These are phyloP conservation scores for Edolisoma coerulescens DNA, from an alignment of 2,113 vertebrate species.

Conservation along the genomic window DNA sequence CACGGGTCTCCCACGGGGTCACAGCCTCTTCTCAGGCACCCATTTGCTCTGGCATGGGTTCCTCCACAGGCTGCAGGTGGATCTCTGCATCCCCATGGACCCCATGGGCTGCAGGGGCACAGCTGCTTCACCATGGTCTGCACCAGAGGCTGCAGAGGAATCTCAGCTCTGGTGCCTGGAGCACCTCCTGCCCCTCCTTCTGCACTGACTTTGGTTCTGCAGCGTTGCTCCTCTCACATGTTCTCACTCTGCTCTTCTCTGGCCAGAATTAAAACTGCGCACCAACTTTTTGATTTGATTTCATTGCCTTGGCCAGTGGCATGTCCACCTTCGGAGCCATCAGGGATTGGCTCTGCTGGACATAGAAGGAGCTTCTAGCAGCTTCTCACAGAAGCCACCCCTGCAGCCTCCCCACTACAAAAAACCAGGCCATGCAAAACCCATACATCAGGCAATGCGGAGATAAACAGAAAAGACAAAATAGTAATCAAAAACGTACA, in stretches of 20 bases:
- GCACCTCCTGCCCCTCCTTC: not conserved
- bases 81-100: not conserved
- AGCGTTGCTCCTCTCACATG: no score
- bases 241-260: not conserved
- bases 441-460: not conserved
- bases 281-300: not conserved
- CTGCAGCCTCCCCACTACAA: rapidly evolving
- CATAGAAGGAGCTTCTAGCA: not conserved
- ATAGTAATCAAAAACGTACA: not conserved
- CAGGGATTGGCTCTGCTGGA: not conserved
- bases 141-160: not conserved
- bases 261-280: not conserved
- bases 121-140: not conserved
- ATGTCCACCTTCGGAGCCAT: not conserved
- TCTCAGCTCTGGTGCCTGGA: not conserved
- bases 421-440: not conserved
- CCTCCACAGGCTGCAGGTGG: not conserved
- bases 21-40: not conserved
- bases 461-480: not conserved
- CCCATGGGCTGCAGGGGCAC: not conserved
- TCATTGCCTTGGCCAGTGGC: rapidly evolving
- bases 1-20: rapidly evolving
- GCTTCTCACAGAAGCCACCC: not conserved
- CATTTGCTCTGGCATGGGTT: rapidly evolving
- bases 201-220: not conserved